Evolutionary conservation across 2,113 vertebrate species (phyloP).

Genomic region (Xiphophorus maculatus): DNA sequence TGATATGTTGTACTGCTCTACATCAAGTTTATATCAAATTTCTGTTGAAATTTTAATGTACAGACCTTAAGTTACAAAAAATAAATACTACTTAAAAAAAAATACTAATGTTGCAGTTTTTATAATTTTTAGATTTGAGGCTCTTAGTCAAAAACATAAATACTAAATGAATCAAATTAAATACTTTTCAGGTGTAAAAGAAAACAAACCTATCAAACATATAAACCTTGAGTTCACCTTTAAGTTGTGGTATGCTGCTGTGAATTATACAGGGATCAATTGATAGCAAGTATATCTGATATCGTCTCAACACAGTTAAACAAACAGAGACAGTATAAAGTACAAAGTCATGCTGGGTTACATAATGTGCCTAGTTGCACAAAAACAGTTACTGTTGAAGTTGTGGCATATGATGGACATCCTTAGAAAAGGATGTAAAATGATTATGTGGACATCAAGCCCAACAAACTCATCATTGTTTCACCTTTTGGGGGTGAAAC

Average conservation of each 20-base stretch:
- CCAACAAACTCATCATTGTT: neutral
- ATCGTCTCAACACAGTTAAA: neutral
- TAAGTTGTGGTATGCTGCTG: neutral
- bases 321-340: neutral
- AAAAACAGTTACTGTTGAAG: neutral
- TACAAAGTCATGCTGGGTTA: neutral
- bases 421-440: neutral
- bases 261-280: neutral
- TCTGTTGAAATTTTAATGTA: too few species aligned
- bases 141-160: too few species aligned
- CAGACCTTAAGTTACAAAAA: too few species aligned
- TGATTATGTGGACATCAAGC: neutral
- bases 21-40: too few species aligned
- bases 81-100: too few species aligned
- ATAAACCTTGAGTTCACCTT: neutral
- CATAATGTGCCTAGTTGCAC: neutral
- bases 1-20: too few species aligned
- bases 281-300: neutral
- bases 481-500: neutral
- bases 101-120: too few species aligned
- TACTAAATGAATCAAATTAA: too few species aligned
- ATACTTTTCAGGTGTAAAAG: too few species aligned
- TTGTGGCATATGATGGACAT: neutral
- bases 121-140: too few species aligned
- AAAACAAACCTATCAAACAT: too few species aligned